phyloP scores from a whole-genome alignment of 2,888 invertebrate genomes.

The Tachina grossa region DNA sequence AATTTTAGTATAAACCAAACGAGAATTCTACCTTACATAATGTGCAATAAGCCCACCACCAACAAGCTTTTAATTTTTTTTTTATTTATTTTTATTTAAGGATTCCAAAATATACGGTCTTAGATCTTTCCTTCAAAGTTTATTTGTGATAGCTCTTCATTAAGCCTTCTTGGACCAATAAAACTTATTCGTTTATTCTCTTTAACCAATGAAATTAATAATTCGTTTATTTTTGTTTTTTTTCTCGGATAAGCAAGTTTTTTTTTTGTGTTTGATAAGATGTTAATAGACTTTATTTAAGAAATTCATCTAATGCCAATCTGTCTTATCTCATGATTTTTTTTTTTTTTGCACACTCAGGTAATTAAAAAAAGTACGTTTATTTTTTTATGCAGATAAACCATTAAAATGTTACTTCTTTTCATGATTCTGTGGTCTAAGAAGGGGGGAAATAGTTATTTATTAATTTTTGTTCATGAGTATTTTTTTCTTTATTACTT shows the following conservation, averaged over 20 bases:
- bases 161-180: not conserved
- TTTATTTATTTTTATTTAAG: not conserved
- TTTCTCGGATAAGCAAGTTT: slow-evolving; percentile 5
- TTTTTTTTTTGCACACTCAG: slow-evolving; percentile 41
- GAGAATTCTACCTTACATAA: too few relatives aligned
- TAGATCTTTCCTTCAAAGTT: too few relatives aligned
- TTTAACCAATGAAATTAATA: not conserved
- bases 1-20: too few relatives aligned
- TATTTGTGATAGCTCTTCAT: not conserved
- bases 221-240: not conserved
- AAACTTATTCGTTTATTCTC: not conserved
- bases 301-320: slow-evolving; percentile 4
- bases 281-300: slow-evolving; percentile 48
- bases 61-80: too few relatives aligned
- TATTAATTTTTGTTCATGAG: not conserved
- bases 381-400: slow-evolving; percentile 9
- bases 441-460: slow-evolving; percentile 38
- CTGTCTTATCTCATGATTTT: slow-evolving; percentile 14
- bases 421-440: slow-evolving; percentile 9
- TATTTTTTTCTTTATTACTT: slow-evolving; percentile 10
- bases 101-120: not conserved
- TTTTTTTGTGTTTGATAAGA: slow-evolving; percentile 44
- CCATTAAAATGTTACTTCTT: slow-evolving; percentile 30
- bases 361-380: slow-evolving; percentile 43
- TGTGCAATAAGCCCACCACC: too few relatives aligned